Percentiles rank a stretch among this genome's conserved stretches.
phyloP scores from a whole-genome alignment of 2,888 invertebrate genomes.

The Ectobius pallidus region DNA sequence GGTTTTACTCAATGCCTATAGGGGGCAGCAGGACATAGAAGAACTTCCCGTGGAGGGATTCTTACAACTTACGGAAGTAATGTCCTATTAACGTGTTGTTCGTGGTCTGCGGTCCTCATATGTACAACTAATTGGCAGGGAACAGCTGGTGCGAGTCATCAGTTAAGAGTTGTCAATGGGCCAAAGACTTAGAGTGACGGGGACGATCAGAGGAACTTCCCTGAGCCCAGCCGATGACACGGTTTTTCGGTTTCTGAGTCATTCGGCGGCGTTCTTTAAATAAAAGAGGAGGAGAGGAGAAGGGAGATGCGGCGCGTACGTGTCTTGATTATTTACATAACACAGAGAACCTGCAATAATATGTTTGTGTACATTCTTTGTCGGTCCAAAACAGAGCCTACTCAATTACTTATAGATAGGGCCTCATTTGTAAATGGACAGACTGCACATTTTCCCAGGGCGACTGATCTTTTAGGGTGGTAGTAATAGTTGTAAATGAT shows the following conservation, averaged over 20 bases:
- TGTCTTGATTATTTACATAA: background rate
- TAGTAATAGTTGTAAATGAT: no score
- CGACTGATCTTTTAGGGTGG: no score
- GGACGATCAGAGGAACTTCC: background rate
- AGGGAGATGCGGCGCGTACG: background rate
- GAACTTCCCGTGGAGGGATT: no score
- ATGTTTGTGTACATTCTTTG: no score
- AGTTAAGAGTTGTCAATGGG: conserved; percentile 21
- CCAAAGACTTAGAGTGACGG: background rate
- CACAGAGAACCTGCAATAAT: background rate
- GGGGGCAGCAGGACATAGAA: no score
- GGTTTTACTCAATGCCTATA: no score
- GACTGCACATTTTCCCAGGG: no score
- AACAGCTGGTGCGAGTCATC: conserved; percentile 16
- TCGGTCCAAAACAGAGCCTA: no score
- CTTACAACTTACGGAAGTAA: no score
- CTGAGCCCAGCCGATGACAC: conserved; percentile 6
- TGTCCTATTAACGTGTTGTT: no score
- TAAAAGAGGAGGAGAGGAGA: background rate
- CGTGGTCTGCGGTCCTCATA: background rate
- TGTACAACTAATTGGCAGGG: background rate
- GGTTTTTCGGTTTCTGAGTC: conserved; percentile 25
- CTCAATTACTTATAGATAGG: no score
- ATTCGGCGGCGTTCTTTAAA: conserved; percentile 13
- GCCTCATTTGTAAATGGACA: no score